Percentiles rank a stretch among this genome's conserved stretches.
phyloP scores from a whole-genome alignment of 2,797 vertebrate genomes.

The Falco columbarius region DNA sequence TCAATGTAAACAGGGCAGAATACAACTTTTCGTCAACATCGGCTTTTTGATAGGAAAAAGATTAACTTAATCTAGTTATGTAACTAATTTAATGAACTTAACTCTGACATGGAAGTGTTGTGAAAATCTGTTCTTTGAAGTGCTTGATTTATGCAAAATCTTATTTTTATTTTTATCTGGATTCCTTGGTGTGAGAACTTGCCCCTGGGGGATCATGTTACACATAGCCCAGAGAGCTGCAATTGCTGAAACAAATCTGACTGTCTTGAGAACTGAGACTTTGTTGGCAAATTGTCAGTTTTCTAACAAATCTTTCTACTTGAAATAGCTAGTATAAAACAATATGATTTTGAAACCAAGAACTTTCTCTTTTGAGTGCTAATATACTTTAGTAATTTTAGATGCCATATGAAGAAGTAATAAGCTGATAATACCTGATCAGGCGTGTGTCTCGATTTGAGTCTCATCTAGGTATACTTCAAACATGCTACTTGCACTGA shows the following conservation, averaged over 20 bases:
- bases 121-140: not conserved
- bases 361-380: slow-evolving; percentile 22
- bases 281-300: slow-evolving; percentile 57
- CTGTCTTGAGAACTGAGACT: slow-evolving; percentile 41
- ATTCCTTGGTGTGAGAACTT: slow-evolving; percentile 1
- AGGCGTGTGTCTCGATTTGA: not conserved
- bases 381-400: not conserved
- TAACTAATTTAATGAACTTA: not conserved
- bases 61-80: not conserved
- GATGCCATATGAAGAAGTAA: not conserved
- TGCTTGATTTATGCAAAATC: slow-evolving; percentile 42
- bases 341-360: not conserved
- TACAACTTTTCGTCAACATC: not conserved
- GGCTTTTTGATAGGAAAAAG: not conserved
- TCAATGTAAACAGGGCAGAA: not conserved
- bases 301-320: not conserved
- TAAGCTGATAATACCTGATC: not conserved
- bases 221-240: not conserved
- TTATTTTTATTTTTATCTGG: slow-evolving; percentile 21
- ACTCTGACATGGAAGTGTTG: not conserved
- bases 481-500: not conserved
- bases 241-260: slow-evolving; percentile 21
- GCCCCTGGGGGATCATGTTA: not conserved
- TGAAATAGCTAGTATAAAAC: not conserved
- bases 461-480: not conserved